These are phyloP conservation scores for Rhodophaea formosa DNA, from an alignment of 2,888 invertebrate genomes.

Conservation along the genomic window DNA sequence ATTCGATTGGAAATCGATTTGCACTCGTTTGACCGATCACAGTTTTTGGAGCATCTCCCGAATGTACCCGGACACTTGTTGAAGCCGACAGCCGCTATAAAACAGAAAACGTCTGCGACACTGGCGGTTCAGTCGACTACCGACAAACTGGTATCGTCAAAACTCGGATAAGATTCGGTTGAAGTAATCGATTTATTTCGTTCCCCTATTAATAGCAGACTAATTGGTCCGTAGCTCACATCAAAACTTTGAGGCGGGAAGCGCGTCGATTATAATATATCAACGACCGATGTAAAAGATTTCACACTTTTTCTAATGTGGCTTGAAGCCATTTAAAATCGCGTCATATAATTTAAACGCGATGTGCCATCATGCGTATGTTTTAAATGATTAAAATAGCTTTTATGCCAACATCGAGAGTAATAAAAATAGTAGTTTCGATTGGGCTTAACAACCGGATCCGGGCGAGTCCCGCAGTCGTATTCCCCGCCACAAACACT, in stretches of 20 bases:
- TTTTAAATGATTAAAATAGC: conserved; percentile 42
- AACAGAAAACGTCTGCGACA: conserved; percentile 32
- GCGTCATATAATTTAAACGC: conserved; percentile 20
- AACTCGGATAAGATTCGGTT: conserved; percentile 24
- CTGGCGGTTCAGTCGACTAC: conserved; percentile 10
- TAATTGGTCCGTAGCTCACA: conserved; percentile 17
- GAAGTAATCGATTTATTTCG: conserved; percentile 15
- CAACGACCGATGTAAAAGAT: conserved; percentile 9
- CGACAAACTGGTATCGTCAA: conserved; percentile 24
- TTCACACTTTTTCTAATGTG: conserved; percentile 16
- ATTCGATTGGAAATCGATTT: conserved; percentile 20
- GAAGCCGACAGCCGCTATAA: conserved; percentile 39
- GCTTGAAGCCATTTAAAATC: conserved; percentile 21
- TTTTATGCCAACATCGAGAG: conserved; percentile 55
- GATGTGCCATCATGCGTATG: conserved; percentile 22
- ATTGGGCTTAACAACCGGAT: conserved; percentile 71
- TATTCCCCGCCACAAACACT: conserved; percentile 44
- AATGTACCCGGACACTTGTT: conserved; percentile 52
- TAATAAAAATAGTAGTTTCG: conserved; percentile 74
- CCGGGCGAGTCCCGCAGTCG: conserved; percentile 62
- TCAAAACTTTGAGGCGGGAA: conserved; percentile 16
- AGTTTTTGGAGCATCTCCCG: conserved; percentile 34
- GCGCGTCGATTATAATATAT: conserved; percentile 13
- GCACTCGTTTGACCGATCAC: conserved; percentile 12
- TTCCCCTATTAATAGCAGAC: conserved; percentile 14